Evolutionary conservation across 2,113 vertebrate genomes (phyloP), one percentile per base, ranked within the genome.

Genomic region (Colinus virginianus): DNA sequence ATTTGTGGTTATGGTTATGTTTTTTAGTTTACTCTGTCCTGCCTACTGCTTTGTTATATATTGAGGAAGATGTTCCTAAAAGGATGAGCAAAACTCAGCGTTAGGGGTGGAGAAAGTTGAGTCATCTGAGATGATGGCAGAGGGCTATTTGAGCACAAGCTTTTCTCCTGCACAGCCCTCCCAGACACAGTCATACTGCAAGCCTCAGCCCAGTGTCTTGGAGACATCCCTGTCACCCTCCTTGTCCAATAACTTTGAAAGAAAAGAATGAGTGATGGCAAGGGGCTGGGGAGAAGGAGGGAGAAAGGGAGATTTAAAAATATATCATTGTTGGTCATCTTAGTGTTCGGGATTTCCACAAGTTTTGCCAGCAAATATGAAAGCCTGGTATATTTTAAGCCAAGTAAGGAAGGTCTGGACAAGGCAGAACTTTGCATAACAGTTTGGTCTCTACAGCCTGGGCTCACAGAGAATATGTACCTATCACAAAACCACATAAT

Each of bases 401-500:
- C 53, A 43, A 6, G 38, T 9, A 17, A 72, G 0, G 0, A 58
- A 84, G 12, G 25, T 64, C 6, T 12, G 59, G 32, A 8, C 55
- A 70, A 67, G 66, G 81, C 59, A 93, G 71, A 90, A 55, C 16
- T 32, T 89, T 83, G 28, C 61, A 4, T 87, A 93, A 83, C 11
- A 7, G 6, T 14, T 36, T 85, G 75, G 40, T 79, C 36, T 82
- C 22, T 21, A 77, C 2, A 66, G 17, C 71, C 49, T 83, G 4
- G 8, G 69, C 42, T 45, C 59, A 92, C 63, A n/a, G 13, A 2
- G 16, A 9, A 25, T 51, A 20, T 7, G 7, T 5, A 66, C 2
- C 2, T 43, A 34, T 48, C 87, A 75, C 19, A 51, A 83, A 93
- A 93, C 49, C 23, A 11, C 79, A 80, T 88, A 85, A 79, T 0